These are phyloP conservation scores for Xestia rhomboidea DNA, from an alignment of 2,888 invertebrate species.

Conservation along the genomic window DNA sequence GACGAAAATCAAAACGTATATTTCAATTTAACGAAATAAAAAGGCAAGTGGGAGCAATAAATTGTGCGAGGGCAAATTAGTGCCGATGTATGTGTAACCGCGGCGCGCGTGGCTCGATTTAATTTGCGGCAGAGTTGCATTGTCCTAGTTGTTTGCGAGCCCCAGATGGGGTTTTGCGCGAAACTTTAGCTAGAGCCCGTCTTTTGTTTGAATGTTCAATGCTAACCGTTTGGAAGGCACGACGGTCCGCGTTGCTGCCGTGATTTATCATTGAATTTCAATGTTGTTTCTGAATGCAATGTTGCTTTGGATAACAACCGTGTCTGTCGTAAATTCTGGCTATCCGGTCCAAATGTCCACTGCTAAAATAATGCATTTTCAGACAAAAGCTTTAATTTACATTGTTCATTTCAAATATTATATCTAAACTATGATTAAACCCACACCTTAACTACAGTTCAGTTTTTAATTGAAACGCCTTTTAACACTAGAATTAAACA, in stretches of 20 bases:
- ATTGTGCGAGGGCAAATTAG: slow-evolving; percentile 81
- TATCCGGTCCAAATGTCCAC: slow-evolving; percentile 18
- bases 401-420: slow-evolving; percentile 2
- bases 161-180: slow-evolving; percentile 73
- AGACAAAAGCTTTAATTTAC: slow-evolving; percentile 12
- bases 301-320: slow-evolving; percentile 41
- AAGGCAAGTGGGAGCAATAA: slow-evolving; percentile 78
- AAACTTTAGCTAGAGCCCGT: slow-evolving; percentile 74
- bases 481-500: neutral
- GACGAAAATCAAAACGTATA: slow-evolving; percentile 72
- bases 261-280: slow-evolving; percentile 78
- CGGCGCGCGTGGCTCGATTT: slow-evolving; percentile 75
- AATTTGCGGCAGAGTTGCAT: slow-evolving; percentile 80
- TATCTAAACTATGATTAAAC: neutral
- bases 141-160: slow-evolving; percentile 79
- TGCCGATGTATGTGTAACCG: slow-evolving; percentile 80
- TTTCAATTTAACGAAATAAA: slow-evolving; percentile 76
- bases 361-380: slow-evolving; percentile 26
- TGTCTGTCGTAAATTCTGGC: slow-evolving; percentile 27
- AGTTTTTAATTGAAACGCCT: neutral
- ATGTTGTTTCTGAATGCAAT: slow-evolving; percentile 61
- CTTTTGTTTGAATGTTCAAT: slow-evolving; percentile 78
- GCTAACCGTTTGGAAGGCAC: slow-evolving; percentile 72
- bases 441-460: neutral
- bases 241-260: slow-evolving; percentile 62